These are phyloP conservation scores for Oryzias dopingdopingensis DNA, from an alignment of 2,797 vertebrate genomes.

Conservation along the genomic window DNA sequence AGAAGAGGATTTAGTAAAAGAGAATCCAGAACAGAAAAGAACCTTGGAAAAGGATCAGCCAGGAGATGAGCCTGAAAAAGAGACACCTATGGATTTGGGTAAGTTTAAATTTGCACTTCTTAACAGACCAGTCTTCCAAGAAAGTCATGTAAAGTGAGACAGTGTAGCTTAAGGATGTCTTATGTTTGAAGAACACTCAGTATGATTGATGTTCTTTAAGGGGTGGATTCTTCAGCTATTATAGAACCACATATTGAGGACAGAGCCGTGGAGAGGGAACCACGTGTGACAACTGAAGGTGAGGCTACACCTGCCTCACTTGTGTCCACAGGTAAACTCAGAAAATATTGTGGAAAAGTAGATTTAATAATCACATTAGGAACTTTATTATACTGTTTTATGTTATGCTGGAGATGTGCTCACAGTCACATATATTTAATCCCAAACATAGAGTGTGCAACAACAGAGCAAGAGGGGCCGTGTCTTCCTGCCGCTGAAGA, in stretches of 20 bases:
- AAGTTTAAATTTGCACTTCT: conserved; percentile 20
- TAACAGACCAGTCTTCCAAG: not conserved
- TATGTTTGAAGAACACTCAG: not conserved
- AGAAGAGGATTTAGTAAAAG: conserved; percentile 38
- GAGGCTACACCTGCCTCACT: conserved; percentile 29
- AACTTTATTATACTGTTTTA: conserved; percentile 13
- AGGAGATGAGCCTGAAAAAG: conserved; percentile 41
- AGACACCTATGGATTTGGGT: conserved; percentile 73
- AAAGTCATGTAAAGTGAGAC: not conserved
- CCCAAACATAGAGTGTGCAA: conserved; percentile 49
- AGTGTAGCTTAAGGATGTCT: conserved; percentile 4
- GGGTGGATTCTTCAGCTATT: conserved; percentile 46
- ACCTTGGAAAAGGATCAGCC: conserved; percentile 16
- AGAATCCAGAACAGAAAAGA: conserved; percentile 29
- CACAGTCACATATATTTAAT: conserved; percentile 46
- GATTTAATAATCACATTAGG: conserved; percentile 32
- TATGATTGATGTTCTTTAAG: conserved; percentile 38
- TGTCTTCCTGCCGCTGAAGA: conserved; percentile 56
- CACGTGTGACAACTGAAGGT: conserved; percentile 33
- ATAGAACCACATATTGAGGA: conserved; percentile 45
- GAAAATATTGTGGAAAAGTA: conserved; percentile 9
- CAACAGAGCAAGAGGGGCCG: conserved; percentile 50
- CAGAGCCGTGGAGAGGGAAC: conserved; percentile 43
- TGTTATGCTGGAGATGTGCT: conserved; percentile 41
- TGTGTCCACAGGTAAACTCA: conserved; percentile 63